A percentile compares a stretch with the other conserved stretches of the same genome.
Conservation (phyloP, 1,140 invertebrate genomes). For the Orius laevigatus region DNA sequence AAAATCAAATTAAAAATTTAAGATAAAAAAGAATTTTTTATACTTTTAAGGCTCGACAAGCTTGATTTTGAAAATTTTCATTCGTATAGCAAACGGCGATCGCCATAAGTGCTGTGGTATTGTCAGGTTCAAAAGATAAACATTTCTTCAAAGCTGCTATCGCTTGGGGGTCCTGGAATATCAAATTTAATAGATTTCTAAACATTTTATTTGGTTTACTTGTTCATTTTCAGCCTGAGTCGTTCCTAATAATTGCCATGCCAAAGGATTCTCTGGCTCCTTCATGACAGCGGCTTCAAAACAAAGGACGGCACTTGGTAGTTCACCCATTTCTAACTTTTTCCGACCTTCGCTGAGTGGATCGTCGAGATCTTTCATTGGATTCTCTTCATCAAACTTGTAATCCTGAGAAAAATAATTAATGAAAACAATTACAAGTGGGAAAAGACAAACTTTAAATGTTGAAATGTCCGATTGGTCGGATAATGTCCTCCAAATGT, state of each 20-base stretch:
- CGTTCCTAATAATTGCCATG: slow-evolving; percentile 66
- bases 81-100: slow-evolving; percentile 92
- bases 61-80: slow-evolving; percentile 67
- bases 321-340: slow-evolving; percentile 67
- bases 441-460: background rate
- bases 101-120: slow-evolving; percentile 71
- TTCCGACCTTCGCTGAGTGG: slow-evolving; percentile 73
- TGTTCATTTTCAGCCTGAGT: slow-evolving; percentile 89
- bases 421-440: background rate
- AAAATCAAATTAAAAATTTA: slow-evolving; percentile 16
- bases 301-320: slow-evolving; percentile 86
- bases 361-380: slow-evolving; percentile 62
- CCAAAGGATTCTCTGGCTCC: slow-evolving; percentile 59
- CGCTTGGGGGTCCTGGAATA: slow-evolving; percentile 62
- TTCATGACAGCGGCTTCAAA: slow-evolving; percentile 92
- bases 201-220: slow-evolving; percentile 25
- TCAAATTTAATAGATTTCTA: slow-evolving; percentile 5
- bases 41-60: slow-evolving; percentile 44
- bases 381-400: slow-evolving; percentile 71
- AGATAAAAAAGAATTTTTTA: slow-evolving; percentile 6
- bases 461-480: background rate
- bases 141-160: slow-evolving; percentile 80
- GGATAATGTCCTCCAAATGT: background rate
- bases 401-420: slow-evolving; percentile 41
- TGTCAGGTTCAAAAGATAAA: slow-evolving; percentile 61